These are phyloP conservation scores for Pitangus sulphuratus DNA, from an alignment of 2,797 vertebrate genomes.

Conservation along the genomic window DNA sequence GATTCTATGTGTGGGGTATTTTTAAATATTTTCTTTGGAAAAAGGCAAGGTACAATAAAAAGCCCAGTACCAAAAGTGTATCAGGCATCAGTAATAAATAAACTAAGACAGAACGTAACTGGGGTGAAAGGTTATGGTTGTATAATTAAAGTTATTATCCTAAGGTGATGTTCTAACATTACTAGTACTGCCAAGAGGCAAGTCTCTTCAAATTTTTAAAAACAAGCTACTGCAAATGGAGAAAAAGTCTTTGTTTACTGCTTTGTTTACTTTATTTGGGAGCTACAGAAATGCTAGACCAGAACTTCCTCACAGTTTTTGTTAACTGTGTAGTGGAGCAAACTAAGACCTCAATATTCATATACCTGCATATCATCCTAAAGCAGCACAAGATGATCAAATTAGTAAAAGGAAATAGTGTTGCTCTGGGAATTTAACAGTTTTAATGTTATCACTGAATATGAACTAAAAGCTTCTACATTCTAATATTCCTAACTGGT, in stretches of 20 bases:
- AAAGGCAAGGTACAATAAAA: background rate
- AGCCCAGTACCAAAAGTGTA: background rate
- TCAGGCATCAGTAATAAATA: constrained; percentile 42
- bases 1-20: background rate
- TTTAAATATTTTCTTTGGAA: background rate
- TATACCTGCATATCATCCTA: background rate
- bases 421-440: background rate
- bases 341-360: background rate
- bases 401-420: background rate
- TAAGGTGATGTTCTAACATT: background rate
- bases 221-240: background rate
- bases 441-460: background rate
- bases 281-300: background rate
- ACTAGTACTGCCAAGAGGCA: background rate
- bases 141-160: constrained; percentile 41
- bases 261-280: background rate
- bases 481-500: background rate
- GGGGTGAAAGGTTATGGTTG: constrained; percentile 40
- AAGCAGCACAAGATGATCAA: background rate
- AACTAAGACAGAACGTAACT: constrained; percentile 11
- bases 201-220: background rate
- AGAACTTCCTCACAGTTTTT: background rate
- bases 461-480: background rate
- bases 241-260: background rate
- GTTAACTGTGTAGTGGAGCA: background rate